Percentiles rank a stretch among this genome's conserved stretches.
Conservation (phyloP, 2,888 invertebrate genomes). For the Megamerina dolium region DNA sequence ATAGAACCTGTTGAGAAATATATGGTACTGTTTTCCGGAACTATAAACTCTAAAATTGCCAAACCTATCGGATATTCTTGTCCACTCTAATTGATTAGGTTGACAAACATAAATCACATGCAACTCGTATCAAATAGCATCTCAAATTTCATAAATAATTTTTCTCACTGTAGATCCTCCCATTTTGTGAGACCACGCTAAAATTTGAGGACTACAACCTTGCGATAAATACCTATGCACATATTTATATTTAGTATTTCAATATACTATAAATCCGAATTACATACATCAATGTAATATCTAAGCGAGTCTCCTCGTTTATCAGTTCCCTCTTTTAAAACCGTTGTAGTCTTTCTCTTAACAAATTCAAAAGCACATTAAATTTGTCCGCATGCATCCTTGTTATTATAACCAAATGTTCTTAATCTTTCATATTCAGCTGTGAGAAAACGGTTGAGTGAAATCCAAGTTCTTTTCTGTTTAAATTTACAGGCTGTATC, state of each 20-base stretch:
- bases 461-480: background rate
- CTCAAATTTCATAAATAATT: slow-evolving; percentile 3
- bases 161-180: background rate
- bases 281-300: background rate
- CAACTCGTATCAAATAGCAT: background rate
- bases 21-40: background rate
- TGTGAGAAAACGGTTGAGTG: background rate
- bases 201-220: background rate
- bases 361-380: background rate
- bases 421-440: background rate
- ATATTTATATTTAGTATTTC: background rate
- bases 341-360: background rate
- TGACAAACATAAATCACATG: background rate
- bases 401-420: background rate
- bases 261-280: background rate
- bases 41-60: background rate
- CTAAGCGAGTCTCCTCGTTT: background rate
- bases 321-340: background rate
- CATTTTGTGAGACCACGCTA: slow-evolving; percentile 2
- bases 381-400: background rate
- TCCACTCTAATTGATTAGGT: background rate
- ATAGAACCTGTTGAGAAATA: slow-evolving; percentile 1
- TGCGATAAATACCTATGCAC: background rate
- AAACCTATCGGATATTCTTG: background rate
- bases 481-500: background rate